Conservation (phyloP, 2,113 vertebrate species). For the Epinephelus lanceolatus region DNA sequence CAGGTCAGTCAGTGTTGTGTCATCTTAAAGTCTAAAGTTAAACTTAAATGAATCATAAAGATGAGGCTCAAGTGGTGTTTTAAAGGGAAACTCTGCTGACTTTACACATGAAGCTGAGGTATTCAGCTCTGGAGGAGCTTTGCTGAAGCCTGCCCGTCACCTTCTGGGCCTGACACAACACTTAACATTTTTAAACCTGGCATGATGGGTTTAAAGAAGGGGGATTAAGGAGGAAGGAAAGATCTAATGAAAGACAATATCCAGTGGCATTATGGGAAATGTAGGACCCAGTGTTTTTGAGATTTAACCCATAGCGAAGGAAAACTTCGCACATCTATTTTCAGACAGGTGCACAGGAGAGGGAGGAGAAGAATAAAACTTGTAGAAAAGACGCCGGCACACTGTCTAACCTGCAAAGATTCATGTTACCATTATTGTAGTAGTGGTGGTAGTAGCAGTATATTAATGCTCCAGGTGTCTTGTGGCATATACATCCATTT, state of each 20-base stretch:
- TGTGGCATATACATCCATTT: too few relatives aligned
- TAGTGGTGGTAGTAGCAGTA: too few relatives aligned
- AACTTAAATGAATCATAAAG: background rate
- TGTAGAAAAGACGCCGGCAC: too few relatives aligned
- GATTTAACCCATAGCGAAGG: background rate
- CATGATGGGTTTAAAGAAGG: background rate
- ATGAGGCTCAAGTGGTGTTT: background rate
- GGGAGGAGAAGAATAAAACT: too few relatives aligned
- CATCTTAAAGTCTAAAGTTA: conserved; percentile 2
- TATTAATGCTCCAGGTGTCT: too few relatives aligned
- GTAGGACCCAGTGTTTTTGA: background rate
- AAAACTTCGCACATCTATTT: too few relatives aligned
- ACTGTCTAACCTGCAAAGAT: too few relatives aligned
- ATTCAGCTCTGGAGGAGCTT: background rate
- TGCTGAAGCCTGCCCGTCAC: background rate
- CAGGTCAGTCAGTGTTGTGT: background rate
- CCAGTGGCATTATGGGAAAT: conserved; percentile 11
- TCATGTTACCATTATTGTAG: too few relatives aligned
- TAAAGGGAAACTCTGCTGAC: background rate
- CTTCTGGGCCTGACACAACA: background rate
- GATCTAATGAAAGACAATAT: background rate
- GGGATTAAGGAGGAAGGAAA: background rate
- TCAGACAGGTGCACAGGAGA: too few relatives aligned
- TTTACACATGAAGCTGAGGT: background rate
- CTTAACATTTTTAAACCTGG: background rate